Percentiles rank a stretch among this genome's conserved stretches.
Evolutionary conservation across 2,888 invertebrate genomes (phyloP).

Genomic region (Digitonthophagus gazella): DNA sequence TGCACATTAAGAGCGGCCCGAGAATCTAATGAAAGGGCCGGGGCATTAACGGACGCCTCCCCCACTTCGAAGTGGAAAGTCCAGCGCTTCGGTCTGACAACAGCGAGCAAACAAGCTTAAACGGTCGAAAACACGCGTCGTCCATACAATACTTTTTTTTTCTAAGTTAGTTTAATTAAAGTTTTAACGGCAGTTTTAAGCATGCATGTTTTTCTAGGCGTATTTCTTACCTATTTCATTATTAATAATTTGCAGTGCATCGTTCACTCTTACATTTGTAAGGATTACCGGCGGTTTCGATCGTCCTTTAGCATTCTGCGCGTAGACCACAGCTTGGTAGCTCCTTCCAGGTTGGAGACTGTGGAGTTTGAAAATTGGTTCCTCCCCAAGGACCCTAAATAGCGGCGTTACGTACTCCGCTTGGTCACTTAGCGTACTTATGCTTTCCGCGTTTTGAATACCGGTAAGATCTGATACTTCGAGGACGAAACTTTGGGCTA

Average conservation of each 20-base stretch:
- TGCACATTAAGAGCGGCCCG: constrained; percentile 24
- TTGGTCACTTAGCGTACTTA: constrained; percentile 51
- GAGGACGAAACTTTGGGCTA: constrained; percentile 77
- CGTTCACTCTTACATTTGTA: constrained; percentile 56
- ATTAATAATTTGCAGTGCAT: constrained; percentile 31
- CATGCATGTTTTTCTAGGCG: neutral
- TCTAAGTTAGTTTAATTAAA: constrained; percentile 20
- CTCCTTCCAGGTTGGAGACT: constrained; percentile 72
- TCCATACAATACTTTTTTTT: constrained; percentile 3
- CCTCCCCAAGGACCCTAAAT: constrained; percentile 64
- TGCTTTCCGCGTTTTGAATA: constrained; percentile 39
- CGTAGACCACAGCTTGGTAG: constrained; percentile 78
- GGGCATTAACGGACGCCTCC: constrained; percentile 17
- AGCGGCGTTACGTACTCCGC: constrained; percentile 44
- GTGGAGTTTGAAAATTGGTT: constrained; percentile 67
- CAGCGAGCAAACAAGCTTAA: constrained; percentile 12
- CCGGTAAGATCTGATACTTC: constrained; percentile 63
- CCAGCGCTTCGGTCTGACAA: neutral
- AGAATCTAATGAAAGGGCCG: constrained; percentile 26
- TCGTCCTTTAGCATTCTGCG: constrained; percentile 77
- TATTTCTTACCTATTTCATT: constrained; percentile 8
- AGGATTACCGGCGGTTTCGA: constrained; percentile 73
- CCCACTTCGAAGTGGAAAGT: neutral
- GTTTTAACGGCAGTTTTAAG: too few relatives aligned
- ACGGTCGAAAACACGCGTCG: constrained; percentile 23